Evolutionary conservation across 2,797 vertebrate genomes (phyloP), one percentile per base, ranked within the genome.

Genomic region (Masticophis lateralis): DNA sequence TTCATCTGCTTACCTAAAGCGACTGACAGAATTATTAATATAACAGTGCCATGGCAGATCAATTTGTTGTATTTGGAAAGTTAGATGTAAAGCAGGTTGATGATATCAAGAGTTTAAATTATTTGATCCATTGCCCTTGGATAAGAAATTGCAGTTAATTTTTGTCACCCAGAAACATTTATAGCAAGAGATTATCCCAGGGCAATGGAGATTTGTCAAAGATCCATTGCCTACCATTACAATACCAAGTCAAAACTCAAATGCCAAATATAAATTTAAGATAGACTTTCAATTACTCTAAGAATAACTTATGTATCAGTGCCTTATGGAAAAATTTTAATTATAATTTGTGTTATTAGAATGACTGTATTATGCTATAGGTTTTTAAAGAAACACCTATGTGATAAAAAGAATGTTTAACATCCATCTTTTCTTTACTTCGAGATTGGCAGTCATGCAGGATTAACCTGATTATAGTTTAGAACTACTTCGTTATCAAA

Each of bases 341-440:
- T 47, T 86, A 89, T 28, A 89, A 66, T 89, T 60, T 63, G 66
- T 74, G 66, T 63, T 91, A 18, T 59, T 86, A 53, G 89, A 93
- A 89, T 89, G 89, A 91, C 66, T 89, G 55, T 89, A 89, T 27
- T 59, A 91, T 89, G 86, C 66, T 66, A 86, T 86, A 83, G 32
- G 57, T 57, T 86, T 89, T 89, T 27, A 86, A 51, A 79, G n/a
- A 79, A 91, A 89, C 89, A 91, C 56, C 57, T 91, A 25, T 91
- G 1, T 89, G 69, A 66, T 53, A 83, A 86, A 83, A 69, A 59
- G 63, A 9, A 16, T 83, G 47, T 79, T 93, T 89, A 91, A 86
- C 47, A 56, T 83, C 32, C 69, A 66, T 89, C 32, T 51, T 61
- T 86, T 69, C 28, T 20, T 87, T 9, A 47, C 27, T 89, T 89